phyloP scores from a whole-genome alignment of 2,113 vertebrate genomes.

The Gallinago media region DNA sequence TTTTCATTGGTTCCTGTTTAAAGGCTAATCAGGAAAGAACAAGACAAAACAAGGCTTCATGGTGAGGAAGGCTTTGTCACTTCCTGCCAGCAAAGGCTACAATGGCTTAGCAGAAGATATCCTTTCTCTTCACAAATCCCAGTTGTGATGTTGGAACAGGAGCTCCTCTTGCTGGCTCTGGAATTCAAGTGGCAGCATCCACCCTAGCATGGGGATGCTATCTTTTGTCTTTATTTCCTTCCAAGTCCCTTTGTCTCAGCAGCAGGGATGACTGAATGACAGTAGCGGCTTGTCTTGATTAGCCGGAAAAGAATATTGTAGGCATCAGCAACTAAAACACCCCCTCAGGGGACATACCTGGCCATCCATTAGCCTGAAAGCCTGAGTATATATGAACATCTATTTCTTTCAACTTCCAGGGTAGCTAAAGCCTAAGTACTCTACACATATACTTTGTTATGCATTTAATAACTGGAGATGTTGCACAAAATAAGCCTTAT shows the following conservation, averaged over 20 bases:
- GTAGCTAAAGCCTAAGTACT: constrained; percentile 22
- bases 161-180: constrained; percentile 2
- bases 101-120: constrained; percentile 13
- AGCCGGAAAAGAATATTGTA: neutral
- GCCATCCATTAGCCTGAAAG: constrained; percentile 35
- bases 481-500: constrained; percentile 41
- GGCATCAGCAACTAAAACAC: neutral
- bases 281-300: constrained; percentile 45
- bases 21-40: constrained; percentile 29
- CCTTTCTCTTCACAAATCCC: constrained; percentile 29
- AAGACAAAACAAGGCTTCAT: constrained; percentile 12
- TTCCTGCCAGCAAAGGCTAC: constrained; percentile 15
- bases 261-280: neutral
- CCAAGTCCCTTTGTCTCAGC: neutral
- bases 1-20: neutral
- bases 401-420: constrained; percentile 50
- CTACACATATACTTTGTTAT: neutral
- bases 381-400: constrained; percentile 43
- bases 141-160: neutral
- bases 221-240: constrained; percentile 12
- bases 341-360: constrained; percentile 5
- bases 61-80: constrained; percentile 19
- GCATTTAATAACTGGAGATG: neutral
- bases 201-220: rapidly evolving
- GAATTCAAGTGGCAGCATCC: neutral